Evolutionary conservation across 2,888 invertebrate genomes (phyloP).

Genomic region (Trichacis sp.): DNA sequence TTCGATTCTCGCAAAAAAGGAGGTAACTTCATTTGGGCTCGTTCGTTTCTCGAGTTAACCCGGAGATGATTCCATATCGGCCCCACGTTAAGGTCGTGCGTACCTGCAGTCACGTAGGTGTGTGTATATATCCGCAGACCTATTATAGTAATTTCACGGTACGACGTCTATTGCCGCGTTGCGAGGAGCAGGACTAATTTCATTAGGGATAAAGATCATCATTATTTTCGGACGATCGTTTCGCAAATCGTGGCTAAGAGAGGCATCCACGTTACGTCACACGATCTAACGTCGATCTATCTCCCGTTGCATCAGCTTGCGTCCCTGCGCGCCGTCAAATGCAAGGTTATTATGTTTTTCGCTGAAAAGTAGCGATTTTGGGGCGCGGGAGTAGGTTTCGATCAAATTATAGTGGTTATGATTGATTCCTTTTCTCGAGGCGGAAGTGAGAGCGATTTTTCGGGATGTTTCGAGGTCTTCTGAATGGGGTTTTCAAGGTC

Average conservation of each 20-base stretch:
- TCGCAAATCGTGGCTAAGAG: constrained; percentile 50
- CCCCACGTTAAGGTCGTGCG: constrained; percentile 27
- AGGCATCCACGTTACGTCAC: constrained; percentile 40
- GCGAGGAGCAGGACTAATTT: constrained; percentile 64
- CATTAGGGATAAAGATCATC: constrained; percentile 69
- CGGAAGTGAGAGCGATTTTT: too few relatives aligned
- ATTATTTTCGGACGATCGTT: constrained; percentile 61
- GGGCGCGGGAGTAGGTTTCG: constrained; percentile 5
- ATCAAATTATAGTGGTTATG: constrained; percentile 29
- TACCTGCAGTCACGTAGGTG: constrained; percentile 38
- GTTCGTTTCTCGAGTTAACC: constrained; percentile 27
- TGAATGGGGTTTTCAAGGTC: too few relatives aligned
- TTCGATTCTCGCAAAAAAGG: constrained; percentile 60
- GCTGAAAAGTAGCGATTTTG: constrained; percentile 29
- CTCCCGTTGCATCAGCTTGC: constrained; percentile 28
- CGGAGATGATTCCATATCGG: constrained; percentile 41
- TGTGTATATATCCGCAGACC: constrained; percentile 50
- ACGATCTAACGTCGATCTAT: constrained; percentile 29
- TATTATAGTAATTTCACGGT: constrained; percentile 68
- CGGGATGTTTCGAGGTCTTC: too few relatives aligned
- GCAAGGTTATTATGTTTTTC: constrained; percentile 38
- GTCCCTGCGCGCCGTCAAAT: constrained; percentile 14
- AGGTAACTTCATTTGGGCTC: constrained; percentile 59
- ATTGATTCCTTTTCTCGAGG: constrained; percentile 1
- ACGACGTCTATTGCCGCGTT: constrained; percentile 61